Evolutionary conservation across 2,888 invertebrate genomes (phyloP), one percentile per base, ranked within the genome.

Genomic region (Halocaridina rubra): DNA sequence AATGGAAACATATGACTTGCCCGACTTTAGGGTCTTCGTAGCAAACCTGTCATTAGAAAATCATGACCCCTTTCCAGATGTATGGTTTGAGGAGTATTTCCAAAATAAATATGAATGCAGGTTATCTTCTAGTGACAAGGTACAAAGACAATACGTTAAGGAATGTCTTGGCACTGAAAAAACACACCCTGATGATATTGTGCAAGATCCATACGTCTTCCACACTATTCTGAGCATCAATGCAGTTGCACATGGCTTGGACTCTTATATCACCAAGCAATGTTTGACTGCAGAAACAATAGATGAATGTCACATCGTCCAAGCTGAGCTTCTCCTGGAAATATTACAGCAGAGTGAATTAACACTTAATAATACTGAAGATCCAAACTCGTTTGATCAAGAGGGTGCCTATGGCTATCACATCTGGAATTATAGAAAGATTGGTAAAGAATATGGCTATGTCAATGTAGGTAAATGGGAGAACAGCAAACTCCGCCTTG

Each of bases 41-140:
- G 89, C 89, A 33, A 89, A 86, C 3, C 85, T 91, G 69, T 90
- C 90, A 0, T 89, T 90, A 27, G 88, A 88, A 22, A 89, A 90
- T 72, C 90, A 90, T 46, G 89, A 89, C 2, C 90, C 90, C 3
- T 90, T 91, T 61, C 91, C 91, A 3, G 89, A 90, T 80, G 90
- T 90, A 77, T 92, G 91, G 92, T 91, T 91, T 78, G 90, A 91
- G 64, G 91, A 91, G 61, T 90, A 91, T 53, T 91, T 90, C 89
- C 91, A 91, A 88, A 89, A 89, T 2, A 82, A 90, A 8, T 89
- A 90, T 77, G 87, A 90, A 81, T 91, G 91, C 86, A 89, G 90
- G 33, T 89, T 91, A 29, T 88, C 90, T 0, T 89, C 89, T 57
- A 90, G 88, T 33, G 71, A 64, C 16, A 57, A 77, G 30, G 82